These are phyloP conservation scores for Ataeniobius toweri DNA, from an alignment of 2,797 vertebrate genomes.

Conservation along the genomic window DNA sequence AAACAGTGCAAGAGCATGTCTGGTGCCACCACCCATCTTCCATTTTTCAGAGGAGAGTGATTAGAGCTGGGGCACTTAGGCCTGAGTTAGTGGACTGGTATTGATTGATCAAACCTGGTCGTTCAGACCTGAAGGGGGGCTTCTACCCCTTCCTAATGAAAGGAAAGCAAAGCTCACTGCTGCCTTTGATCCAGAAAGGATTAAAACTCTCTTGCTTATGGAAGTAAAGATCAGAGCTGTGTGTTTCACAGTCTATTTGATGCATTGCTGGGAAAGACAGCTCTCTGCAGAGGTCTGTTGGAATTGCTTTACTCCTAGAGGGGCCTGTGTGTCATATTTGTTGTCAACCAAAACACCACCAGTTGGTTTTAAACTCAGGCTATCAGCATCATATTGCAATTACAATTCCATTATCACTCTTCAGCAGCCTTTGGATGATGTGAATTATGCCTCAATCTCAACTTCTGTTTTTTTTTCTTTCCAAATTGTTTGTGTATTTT, in stretches of 20 bases:
- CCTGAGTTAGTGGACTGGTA: conserved; percentile 56
- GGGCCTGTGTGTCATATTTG: conserved; percentile 18
- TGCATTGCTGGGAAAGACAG: conserved; percentile 41
- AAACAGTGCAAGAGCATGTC: conserved; percentile 48
- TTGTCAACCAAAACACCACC: conserved; percentile 27
- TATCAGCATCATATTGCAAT: conserved; percentile 6
- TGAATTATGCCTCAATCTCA: not conserved
- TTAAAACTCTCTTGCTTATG: conserved; percentile 77
- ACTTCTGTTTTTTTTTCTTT: conserved; percentile 31
- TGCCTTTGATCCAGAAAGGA: conserved; percentile 80
- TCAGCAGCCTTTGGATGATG: not conserved
- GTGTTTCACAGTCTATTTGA: conserved; percentile 49
- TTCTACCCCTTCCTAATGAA: conserved; percentile 76
- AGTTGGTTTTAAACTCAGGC: conserved; percentile 32
- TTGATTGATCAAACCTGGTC: conserved; percentile 78
- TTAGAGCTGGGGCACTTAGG: conserved; percentile 70
- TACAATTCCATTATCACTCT: conserved; percentile 9
- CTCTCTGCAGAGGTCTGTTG: conserved; percentile 17
- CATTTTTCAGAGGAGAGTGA: conserved; percentile 68
- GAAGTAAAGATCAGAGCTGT: conserved; percentile 68
- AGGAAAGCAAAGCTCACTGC: conserved; percentile 67
- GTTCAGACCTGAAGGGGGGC: conserved; percentile 59
- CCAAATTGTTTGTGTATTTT: conserved; percentile 28
- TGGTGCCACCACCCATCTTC: conserved; percentile 43
- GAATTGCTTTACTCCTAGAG: conserved; percentile 35